Evolutionary conservation across 2,113 vertebrate species (phyloP), one percentile per base, ranked within the genome.

Genomic region (Herpailurus yagouaroundi): DNA sequence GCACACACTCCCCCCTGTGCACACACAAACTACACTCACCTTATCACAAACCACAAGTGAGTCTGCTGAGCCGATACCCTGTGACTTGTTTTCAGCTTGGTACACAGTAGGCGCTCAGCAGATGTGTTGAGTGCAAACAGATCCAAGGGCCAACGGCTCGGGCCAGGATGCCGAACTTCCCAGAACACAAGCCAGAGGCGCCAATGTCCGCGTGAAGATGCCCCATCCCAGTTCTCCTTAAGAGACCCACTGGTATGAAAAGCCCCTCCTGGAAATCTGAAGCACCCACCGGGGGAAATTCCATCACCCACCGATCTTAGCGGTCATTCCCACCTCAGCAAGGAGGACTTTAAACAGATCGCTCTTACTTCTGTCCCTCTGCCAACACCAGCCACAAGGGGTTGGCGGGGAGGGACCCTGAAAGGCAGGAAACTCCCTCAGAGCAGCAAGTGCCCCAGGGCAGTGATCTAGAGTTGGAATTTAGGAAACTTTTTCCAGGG

Each of bases 1-100:
- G 1, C 2, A 0, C 33, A 4, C 3, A 6, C 4, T 11, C n/a
- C 2, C 18, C 8, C 5, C 11, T 2, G 2, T 4, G 15, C 4
- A 0, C 48, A 15, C 48, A 11, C 48, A 16, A 6, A 63, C 52
- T 1, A 13, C 18, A 16, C 8, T 21, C 3, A 33, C 57, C 29
- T 5, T 1, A 1, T 29, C 5, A 15, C 33, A 68, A 19, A 48
- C 60, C 77, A 68, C n/a, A 10, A 1, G 0, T 1, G 48, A 4
- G 2, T 36, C 5, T 13, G 19, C 73, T 36, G 19, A 45, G 38
- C 9, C 25, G 6, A 36, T 9, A 25, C 63, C 27, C 80, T 57
- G 13, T 1, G 41, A 25, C 36, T 18, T 10, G 38, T 29, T 92
- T 86, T 74, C 55, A 36, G 68, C 60, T 19, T 15, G 36, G 79